Conservation (phyloP, 2,888 invertebrate species). For the Hyposoter didymator region DNA sequence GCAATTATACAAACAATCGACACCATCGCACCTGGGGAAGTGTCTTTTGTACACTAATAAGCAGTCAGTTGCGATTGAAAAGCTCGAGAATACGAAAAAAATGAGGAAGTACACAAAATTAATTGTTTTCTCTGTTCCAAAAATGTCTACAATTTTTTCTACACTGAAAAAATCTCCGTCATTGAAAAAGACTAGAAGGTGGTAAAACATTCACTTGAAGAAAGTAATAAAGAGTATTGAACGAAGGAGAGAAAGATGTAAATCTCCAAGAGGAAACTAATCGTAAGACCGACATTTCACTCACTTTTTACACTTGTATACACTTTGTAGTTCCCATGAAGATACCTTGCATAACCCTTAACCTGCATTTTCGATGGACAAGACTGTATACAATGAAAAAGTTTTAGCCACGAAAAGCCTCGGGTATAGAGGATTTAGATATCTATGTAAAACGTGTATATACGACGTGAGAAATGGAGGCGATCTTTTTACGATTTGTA, state of each 20-base stretch:
- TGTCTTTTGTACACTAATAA: background rate
- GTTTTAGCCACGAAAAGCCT: background rate
- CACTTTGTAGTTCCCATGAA: background rate
- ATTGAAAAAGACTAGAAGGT: too few relatives aligned
- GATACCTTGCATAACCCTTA: background rate
- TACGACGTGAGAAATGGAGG: background rate
- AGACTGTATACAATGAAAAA: constrained; percentile 1
- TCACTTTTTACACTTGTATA: background rate
- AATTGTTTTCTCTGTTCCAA: background rate
- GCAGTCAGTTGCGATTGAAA: background rate
- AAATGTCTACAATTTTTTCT: too few relatives aligned
- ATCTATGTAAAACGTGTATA: background rate
- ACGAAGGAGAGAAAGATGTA: background rate
- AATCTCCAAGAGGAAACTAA: background rate
- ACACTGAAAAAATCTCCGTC: too few relatives aligned
- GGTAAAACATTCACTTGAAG: background rate
- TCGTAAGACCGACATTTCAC: background rate
- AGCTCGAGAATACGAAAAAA: background rate
- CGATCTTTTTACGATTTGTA: constrained; percentile 8
- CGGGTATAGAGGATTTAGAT: background rate
- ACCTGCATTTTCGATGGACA: background rate
- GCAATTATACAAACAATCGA: constrained; percentile 8
- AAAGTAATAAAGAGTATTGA: background rate
- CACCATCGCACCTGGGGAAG: background rate
- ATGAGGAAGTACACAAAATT: background rate